phyloP scores from a whole-genome alignment of 2,113 vertebrate genomes.

The Coturnix japonica region DNA sequence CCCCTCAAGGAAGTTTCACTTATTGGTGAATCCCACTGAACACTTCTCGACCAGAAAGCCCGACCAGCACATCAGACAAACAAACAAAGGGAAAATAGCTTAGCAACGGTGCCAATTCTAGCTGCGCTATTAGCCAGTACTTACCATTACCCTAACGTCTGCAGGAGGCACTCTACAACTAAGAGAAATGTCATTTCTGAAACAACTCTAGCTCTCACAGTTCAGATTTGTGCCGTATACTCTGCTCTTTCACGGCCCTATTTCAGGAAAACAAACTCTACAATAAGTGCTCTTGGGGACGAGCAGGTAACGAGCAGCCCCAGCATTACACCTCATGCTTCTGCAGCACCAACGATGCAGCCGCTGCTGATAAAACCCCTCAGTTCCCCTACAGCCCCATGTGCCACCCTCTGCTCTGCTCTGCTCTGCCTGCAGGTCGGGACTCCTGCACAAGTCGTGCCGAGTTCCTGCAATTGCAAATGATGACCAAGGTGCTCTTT shows the following conservation, averaged over 20 bases:
- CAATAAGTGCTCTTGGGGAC: neutral
- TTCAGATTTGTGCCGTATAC: neutral
- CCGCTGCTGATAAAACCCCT: neutral
- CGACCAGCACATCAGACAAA: neutral
- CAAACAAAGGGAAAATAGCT: neutral
- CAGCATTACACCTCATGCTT: neutral
- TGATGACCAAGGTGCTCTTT: neutral
- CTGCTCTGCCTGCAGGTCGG: neutral
- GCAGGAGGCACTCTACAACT: neutral
- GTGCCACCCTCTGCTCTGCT: neutral
- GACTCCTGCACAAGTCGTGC: neutral
- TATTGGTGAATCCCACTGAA: slow-evolving; percentile 32
- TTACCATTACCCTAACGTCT: neutral
- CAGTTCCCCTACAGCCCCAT: neutral
- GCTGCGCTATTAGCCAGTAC: neutral
- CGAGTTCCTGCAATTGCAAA: neutral
- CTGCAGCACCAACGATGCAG: neutral
- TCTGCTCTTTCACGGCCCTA: neutral
- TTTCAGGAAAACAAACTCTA: neutral
- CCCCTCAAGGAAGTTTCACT: slow-evolving; percentile 31
- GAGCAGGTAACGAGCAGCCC: neutral
- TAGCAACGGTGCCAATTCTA: neutral
- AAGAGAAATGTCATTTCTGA: neutral
- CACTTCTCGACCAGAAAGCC: neutral
- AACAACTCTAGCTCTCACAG: neutral